A percentile compares a stretch with the other conserved stretches of the same genome.
Conservation (phyloP, 2,797 vertebrate genomes). For the Otolemur crassicaudatus region DNA sequence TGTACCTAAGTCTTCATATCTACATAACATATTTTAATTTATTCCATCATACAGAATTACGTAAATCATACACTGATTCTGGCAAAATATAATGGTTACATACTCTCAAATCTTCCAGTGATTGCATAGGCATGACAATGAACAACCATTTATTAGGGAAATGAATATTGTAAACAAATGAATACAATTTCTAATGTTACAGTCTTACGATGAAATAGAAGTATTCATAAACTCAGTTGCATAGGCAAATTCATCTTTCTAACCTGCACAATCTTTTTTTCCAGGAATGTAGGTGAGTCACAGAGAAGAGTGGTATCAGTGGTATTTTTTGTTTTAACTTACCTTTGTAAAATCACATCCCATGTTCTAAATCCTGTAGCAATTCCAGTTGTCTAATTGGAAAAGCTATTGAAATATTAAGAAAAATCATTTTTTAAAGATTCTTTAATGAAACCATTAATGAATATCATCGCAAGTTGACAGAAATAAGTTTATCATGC, state of each 20-base stretch:
- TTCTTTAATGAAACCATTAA: neutral
- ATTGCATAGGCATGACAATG: neutral
- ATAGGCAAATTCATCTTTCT: neutral
- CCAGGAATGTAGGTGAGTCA: neutral
- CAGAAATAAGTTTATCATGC: neutral
- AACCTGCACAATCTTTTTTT: neutral
- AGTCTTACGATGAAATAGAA: conserved; percentile 23
- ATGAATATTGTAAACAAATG: neutral
- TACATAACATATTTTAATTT: neutral
- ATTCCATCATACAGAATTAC: neutral
- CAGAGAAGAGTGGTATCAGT: neutral
- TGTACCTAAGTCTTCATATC: neutral
- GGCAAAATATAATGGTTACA: neutral
- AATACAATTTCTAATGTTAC: neutral
- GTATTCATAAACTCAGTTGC: neutral
- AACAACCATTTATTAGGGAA: neutral
- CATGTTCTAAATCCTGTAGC: neutral
- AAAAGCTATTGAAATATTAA: neutral
- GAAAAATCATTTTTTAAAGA: neutral
- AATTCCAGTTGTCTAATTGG: neutral
- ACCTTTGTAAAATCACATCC: neutral
- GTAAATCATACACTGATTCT: neutral
- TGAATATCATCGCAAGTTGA: neutral
- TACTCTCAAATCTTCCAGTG: neutral
- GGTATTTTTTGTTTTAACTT: neutral